phyloP scores from a whole-genome alignment of 1,140 invertebrate species.

The Aplysia californica region DNA sequence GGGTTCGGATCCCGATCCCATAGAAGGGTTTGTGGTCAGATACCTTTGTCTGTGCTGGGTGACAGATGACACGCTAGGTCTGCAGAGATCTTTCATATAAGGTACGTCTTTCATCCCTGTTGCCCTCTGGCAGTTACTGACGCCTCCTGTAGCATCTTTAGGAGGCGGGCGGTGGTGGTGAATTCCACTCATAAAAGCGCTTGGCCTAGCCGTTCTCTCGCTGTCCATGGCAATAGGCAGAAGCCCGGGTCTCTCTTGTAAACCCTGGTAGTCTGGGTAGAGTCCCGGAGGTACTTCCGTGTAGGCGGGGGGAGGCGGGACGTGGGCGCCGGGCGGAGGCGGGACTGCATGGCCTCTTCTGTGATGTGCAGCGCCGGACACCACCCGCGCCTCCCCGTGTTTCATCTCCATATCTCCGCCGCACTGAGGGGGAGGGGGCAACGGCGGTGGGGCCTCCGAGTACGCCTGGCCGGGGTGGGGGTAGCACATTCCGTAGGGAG shows the following conservation, averaged over 20 bases:
- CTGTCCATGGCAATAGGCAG: slow-evolving; percentile 9
- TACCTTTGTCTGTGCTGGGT: slow-evolving; percentile 15
- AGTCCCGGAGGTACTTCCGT: no score
- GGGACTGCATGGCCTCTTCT: no score
- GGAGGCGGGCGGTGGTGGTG: neutral
- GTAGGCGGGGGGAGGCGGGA: no score
- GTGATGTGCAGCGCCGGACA: no score
- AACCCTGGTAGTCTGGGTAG: neutral
- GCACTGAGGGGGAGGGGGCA: no score
- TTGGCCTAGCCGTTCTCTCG: slow-evolving; percentile 11
- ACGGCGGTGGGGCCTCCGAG: no score
- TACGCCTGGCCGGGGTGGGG: no score
- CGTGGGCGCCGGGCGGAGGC: no score
- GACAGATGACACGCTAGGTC: slow-evolving; percentile 1
- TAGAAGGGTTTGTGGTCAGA: neutral
- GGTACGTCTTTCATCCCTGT: neutral
- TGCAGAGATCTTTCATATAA: slow-evolving; percentile 3
- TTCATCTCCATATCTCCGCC: no score
- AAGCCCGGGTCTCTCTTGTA: neutral
- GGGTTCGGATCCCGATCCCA: no score
- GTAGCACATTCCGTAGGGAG: no score
- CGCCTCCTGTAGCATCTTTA: neutral
- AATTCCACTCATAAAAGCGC: slow-evolving; percentile 16
- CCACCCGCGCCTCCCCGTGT: no score
- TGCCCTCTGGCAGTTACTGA: neutral